Evolutionary conservation across 2,797 vertebrate genomes (phyloP).

Genomic region (Arnoldichthys spilopterus): DNA sequence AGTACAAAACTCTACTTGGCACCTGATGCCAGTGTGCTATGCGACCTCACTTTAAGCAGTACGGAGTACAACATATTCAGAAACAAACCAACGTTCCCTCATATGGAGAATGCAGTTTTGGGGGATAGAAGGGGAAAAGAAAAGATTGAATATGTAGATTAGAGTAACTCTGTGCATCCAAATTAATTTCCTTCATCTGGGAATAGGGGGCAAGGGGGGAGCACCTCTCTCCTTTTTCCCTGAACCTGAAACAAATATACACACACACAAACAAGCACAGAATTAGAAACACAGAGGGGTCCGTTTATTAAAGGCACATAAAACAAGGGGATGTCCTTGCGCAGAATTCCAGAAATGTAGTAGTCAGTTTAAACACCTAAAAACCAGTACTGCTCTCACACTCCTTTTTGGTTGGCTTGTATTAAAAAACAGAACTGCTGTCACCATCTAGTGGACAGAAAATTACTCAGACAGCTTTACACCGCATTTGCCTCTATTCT

Average conservation of each 20-base stretch:
- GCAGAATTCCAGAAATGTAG: not conserved
- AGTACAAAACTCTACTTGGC: not conserved
- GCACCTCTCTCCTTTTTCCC: conserved; percentile 79
- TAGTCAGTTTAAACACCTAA: not conserved
- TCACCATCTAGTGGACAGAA: too few species aligned
- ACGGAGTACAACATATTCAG: not conserved
- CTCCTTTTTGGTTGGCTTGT: too few species aligned
- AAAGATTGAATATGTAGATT: not conserved
- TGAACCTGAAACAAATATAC: conserved; percentile 64
- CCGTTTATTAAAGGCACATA: not conserved
- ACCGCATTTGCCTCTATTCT: too few species aligned
- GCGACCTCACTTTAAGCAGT: not conserved
- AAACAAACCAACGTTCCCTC: not conserved
- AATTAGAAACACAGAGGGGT: conserved; percentile 9
- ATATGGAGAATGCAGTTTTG: conserved; percentile 14
- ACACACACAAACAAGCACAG: conserved; percentile 25
- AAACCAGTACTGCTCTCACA: too few species aligned
- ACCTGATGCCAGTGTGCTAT: too few species aligned
- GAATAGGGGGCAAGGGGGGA: conserved; percentile 78
- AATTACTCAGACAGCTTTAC: too few species aligned
- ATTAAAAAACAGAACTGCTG: too few species aligned
- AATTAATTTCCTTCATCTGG: conserved; percentile 71
- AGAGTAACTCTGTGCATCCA: conserved; percentile 33
- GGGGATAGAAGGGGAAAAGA: not conserved
- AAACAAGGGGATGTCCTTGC: not conserved